These are phyloP conservation scores for Pipistrellus pygmaeus DNA, from an alignment of 2,797 vertebrate species.

Conservation along the genomic window DNA sequence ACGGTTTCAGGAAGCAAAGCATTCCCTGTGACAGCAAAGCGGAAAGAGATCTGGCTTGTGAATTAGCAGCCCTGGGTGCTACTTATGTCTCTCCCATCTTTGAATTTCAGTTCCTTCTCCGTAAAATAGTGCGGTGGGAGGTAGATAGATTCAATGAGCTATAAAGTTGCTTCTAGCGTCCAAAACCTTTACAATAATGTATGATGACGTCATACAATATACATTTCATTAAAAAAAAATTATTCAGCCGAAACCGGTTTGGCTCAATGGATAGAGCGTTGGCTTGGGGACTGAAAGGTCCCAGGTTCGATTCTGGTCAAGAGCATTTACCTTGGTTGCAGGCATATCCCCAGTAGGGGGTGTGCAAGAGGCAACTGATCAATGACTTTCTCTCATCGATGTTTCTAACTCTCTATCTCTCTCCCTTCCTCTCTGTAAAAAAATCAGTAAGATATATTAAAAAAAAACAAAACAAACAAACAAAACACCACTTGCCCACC, in stretches of 20 bases:
- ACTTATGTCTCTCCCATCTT: not conserved
- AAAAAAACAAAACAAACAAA: not conserved
- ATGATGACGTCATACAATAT: not conserved
- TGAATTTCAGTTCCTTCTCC: slow-evolving; percentile 40
- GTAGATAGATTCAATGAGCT: not conserved
- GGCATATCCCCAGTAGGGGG: too few relatives aligned
- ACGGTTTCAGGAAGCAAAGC: not conserved
- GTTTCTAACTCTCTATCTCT: too few relatives aligned
- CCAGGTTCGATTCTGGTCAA: too few relatives aligned
- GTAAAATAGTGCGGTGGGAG: not conserved
- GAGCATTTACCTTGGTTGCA: too few relatives aligned
- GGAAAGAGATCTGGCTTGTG: not conserved
- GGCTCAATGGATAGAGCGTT: too few relatives aligned
- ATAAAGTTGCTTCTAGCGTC: not conserved
- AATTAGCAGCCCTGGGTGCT: not conserved
- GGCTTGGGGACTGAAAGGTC: too few relatives aligned
- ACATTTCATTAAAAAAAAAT: not conserved
- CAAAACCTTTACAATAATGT: not conserved
- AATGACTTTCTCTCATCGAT: too few relatives aligned
- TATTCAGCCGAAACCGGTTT: not conserved
- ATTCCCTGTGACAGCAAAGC: not conserved
- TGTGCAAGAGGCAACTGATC: too few relatives aligned
- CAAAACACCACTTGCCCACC: not conserved
- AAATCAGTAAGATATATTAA: too few relatives aligned
- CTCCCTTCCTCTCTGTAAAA: too few relatives aligned